A percentile compares a stretch with the other conserved stretches of the same genome.
These are phyloP conservation scores for Drosophila melanogaster DNA, from an alignment of 1,140 invertebrate species.

Conservation along the genomic window Release_6_plus_ISO1_MT NT_033779.5:5325501-5326000, in stretches of 20 bases:
- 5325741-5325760: not conserved
- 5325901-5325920: conserved; percentile 69
- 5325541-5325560: conserved; percentile 17
- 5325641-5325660: conserved; percentile 34
- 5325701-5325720: not conserved
- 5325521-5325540: conserved; percentile 51
- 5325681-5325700: conserved; percentile 13
- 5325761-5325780: not conserved
- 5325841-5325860: conserved; percentile 11
- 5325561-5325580: conserved; percentile 25
- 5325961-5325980: conserved; percentile 85
- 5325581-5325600: conserved; percentile 41
- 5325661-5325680: conserved; percentile 56
- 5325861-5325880: not conserved
- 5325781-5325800: conserved; percentile 29
- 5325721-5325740: conserved; percentile 22
- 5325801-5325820: conserved; percentile 70
- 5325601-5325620: conserved; percentile 80
- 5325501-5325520: conserved; percentile 76
- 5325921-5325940: conserved; percentile 26
- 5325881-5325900: conserved; percentile 57
- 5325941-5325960: conserved; percentile 81
- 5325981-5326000: conserved; percentile 82
- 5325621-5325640: conserved; percentile 41
- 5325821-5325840: conserved; percentile 39